These are phyloP conservation scores for Fundulus diaphanus DNA, from an alignment of 2,797 vertebrate species.

Conservation along the genomic window DNA sequence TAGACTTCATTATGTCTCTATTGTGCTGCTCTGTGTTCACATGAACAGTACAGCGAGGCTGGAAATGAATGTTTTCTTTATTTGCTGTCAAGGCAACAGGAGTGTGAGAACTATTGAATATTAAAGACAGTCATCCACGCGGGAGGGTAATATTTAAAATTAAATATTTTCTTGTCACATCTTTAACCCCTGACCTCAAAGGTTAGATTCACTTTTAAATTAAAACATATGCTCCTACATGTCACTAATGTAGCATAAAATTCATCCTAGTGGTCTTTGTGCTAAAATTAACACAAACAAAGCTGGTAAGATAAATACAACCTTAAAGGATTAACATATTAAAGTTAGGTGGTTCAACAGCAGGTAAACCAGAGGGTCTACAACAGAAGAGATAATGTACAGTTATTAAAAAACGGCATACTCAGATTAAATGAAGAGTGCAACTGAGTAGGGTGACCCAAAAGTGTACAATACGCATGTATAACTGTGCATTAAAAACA, in stretches of 20 bases:
- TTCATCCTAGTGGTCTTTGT: slow-evolving; percentile 4
- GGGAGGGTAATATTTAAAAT: slow-evolving; percentile 9
- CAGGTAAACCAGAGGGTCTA: no score
- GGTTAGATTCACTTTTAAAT: background rate
- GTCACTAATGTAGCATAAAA: slow-evolving; percentile 10
- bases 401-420: no score
- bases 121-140: slow-evolving; percentile 6
- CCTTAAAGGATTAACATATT: slow-evolving; percentile 49
- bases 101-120: slow-evolving; percentile 55
- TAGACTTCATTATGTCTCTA: slow-evolving; percentile 68
- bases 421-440: no score
- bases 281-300: slow-evolving; percentile 41
- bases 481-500: no score
- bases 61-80: slow-evolving; percentile 44
- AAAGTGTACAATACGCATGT: no score
- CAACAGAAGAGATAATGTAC: no score
- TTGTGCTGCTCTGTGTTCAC: slow-evolving; percentile 52
- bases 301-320: slow-evolving; percentile 4
- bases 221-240: background rate
- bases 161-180: slow-evolving; percentile 2
- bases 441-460: no score
- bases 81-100: slow-evolving; percentile 41
- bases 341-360: no score
- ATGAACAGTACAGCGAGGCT: slow-evolving; percentile 50
- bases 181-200: background rate